Conservation (phyloP, 2,888 invertebrate species). For the Pristionchus maxplancki region DNA sequence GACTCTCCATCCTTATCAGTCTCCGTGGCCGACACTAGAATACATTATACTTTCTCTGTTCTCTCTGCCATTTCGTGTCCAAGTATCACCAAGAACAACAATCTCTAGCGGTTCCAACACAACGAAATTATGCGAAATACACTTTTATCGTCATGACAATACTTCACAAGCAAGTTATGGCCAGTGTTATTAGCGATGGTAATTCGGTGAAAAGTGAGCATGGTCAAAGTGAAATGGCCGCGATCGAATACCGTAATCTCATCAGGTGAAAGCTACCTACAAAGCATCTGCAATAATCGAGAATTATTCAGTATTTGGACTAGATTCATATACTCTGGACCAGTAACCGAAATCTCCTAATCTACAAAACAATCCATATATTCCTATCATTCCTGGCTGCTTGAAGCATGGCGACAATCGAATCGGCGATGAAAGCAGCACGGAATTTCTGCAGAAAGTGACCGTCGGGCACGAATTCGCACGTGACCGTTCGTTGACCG, state of each 20-base stretch:
- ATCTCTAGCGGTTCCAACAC: neutral
- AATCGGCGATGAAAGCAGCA: constrained; percentile 53
- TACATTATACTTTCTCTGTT: neutral
- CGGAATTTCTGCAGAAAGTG: constrained; percentile 57
- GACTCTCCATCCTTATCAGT: neutral
- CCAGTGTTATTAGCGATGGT: neutral
- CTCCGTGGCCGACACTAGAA: neutral
- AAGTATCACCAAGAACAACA: neutral
- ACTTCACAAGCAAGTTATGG: constrained; percentile 16
- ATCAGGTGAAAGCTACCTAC: neutral
- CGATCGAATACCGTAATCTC: neutral
- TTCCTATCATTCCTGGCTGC: neutral
- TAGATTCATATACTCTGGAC: neutral
- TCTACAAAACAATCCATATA: neutral
- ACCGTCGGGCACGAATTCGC: constrained; percentile 54
- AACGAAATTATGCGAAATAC: neutral
- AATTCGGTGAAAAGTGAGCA: neutral
- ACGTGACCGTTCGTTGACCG: constrained; percentile 41
- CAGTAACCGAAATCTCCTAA: neutral
- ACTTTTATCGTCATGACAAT: constrained; percentile 32
- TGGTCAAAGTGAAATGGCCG: neutral
- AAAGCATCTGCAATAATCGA: neutral
- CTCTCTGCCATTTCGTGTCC: neutral
- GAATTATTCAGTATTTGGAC: neutral
- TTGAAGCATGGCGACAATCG: constrained; percentile 31